Evolutionary conservation across 2,797 vertebrate genomes (phyloP), one percentile per base, ranked within the genome.

Genomic region (Spheniscus humboldti): DNA sequence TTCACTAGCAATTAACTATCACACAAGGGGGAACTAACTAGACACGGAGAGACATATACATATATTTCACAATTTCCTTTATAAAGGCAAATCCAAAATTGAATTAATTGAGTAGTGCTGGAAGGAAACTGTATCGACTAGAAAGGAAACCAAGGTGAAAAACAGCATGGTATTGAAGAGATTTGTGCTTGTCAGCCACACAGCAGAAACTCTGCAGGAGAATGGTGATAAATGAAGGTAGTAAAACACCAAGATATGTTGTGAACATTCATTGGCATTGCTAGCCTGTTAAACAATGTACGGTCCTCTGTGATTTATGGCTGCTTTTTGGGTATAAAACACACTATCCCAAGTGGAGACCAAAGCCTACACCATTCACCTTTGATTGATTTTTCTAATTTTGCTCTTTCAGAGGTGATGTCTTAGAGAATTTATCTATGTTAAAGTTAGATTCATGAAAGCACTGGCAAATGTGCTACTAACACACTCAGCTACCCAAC

Each of bases 1-100:
- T 88, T 96, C 81, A 9, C 75, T 66, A 52, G 81, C 88, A 93
- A 94, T 95, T 95, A 95, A 90, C 85, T 82, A 43, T 57, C 80
- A 86, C 88, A 91, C 78, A 73, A 48, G 59, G 37, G 41, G 77
- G 64, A 96, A 50, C 78, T 81, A 96, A 94, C 88, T 62, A 88
- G 85, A 68, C 74, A 85, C 43, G 73, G 37, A 88, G 48, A 81
- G 48, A 89, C 25, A 68, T 6, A 59, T 9, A 55, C 37, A 59
- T 37, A 23, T 18, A 92, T 52, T 83, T 94, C 89, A 90, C 62
- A 27, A 45, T 94, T 95, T 92, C 82, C 53, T 78, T 76, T 78
- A 59, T 33, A 86, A 91, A 86, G 75, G 25, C 71, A 94, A 86
- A 94, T 50, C 57, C 39, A 67, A 78, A 93, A 84, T 6, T 52